phyloP scores from a whole-genome alignment of 92 coral and sea anemone species.

The Meandrina meandrites region DNA sequence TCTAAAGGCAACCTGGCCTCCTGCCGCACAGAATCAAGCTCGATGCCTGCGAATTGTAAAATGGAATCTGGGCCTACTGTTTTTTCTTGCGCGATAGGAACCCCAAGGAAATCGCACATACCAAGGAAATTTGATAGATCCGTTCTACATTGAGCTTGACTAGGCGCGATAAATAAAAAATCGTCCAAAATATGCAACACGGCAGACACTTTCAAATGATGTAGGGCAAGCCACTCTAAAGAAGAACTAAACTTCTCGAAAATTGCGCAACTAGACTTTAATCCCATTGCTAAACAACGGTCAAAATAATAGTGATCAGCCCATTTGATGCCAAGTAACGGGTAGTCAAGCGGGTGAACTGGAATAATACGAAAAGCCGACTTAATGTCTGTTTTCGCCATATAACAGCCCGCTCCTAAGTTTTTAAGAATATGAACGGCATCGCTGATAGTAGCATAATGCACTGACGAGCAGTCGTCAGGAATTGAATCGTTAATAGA shows the following conservation, averaged over 20 bases:
- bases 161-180: constrained; percentile 32
- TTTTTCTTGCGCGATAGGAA: constrained; percentile 46
- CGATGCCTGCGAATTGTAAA: constrained; percentile 22
- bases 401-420: background rate
- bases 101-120: constrained; percentile 53
- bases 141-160: background rate
- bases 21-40: constrained; percentile 1
- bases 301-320: constrained; percentile 63
- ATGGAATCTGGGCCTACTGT: constrained; percentile 33
- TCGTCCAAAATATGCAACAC: constrained; percentile 52
- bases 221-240: constrained; percentile 40
- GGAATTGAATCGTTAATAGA: constrained; percentile 43
- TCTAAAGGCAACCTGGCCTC: too few relatives aligned
- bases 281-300: constrained; percentile 39
- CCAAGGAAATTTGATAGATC: constrained; percentile 18
- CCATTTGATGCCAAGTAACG: too few relatives aligned
- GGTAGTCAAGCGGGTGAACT: too few relatives aligned
- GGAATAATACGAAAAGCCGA: too few relatives aligned
- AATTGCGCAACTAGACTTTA: background rate
- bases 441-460: constrained; percentile 25
- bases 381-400: constrained; percentile 52
- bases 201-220: constrained; percentile 16
- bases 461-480: constrained; percentile 19
- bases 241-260: constrained; percentile 36
- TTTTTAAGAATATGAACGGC: background rate